Evolutionary conservation across 2,888 invertebrate genomes (phyloP), one percentile per base, ranked within the genome.

Genomic region (Asteroscopus sphinx): DNA sequence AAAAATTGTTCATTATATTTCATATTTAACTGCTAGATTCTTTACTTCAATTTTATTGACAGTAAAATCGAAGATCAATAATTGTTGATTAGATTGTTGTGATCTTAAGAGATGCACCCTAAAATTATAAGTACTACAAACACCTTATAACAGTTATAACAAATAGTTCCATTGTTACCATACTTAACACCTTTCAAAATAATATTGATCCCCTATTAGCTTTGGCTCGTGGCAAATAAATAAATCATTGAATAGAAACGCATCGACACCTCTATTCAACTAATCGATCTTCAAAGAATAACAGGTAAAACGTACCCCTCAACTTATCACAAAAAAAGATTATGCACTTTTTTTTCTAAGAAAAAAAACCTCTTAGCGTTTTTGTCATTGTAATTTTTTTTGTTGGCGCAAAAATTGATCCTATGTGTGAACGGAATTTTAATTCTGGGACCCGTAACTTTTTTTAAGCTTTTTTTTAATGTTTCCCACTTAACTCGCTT

Each of bases 401-500:
- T 41, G 65, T 36, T 63, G 57, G 47, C 15, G 16, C 53, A 46
- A 73, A 70, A 72, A 67, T 77, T 78, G 72, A 84, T 77, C 76
- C 76, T 59, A 73, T 76, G 80, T 85, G 86, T 80, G 86, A 86
- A 86, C 83, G 64, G 82, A 81, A 81, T 83, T 74, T 71, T 69
- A 79, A 82, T 74, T 74, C 57, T 64, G 72, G 60, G 60, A 76
- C 65, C 63, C 59, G 35, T 57, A 47, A 61, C 51, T 63, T 77
- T 75, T 75, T 74, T 70, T 53, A 3, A 39, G 15, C 37, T 17
- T 63, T 65, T 71, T 83, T 83, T 69, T 66, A 55, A 59, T 79
- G 65, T 80, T 79, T 79, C 76, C 81, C 83, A 86, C 86, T 83
- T 84, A 84, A 83, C 82, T 84, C 72, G 57, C 67, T 82, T 73